These are phyloP conservation scores for Paraplagusia blochii DNA, from an alignment of 2,113 vertebrate species.

Conservation along the genomic window DNA sequence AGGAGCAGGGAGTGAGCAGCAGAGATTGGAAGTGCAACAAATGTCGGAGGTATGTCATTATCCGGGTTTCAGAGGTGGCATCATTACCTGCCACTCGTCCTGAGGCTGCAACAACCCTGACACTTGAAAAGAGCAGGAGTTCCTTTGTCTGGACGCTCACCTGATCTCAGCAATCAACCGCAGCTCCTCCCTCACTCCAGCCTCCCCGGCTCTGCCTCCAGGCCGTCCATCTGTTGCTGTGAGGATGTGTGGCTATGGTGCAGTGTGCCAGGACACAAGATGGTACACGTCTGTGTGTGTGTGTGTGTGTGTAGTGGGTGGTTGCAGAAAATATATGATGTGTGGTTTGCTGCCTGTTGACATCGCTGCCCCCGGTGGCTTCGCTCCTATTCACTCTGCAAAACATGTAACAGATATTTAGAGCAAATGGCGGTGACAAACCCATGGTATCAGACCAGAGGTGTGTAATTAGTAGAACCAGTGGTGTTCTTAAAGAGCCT, in stretches of 20 bases:
- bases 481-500: constrained; percentile 28
- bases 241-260: constrained; percentile 37
- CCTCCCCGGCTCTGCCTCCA: constrained; percentile 61
- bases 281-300: constrained; percentile 15
- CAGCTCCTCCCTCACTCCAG: constrained; percentile 35
- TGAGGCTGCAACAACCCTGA: constrained; percentile 43
- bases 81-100: constrained; percentile 69
- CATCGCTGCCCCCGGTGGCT: constrained; percentile 32
- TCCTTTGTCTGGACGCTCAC: constrained; percentile 66
- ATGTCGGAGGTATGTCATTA: constrained; percentile 65
- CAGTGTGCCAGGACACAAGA: constrained; percentile 36
- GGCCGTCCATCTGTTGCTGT: constrained; percentile 72
- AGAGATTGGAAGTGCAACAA: constrained; percentile 74
- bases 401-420: constrained; percentile 39
- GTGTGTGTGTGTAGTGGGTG: constrained; percentile 29
- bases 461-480: constrained; percentile 53
- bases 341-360: constrained; percentile 37
- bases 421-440: constrained; percentile 31
- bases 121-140: constrained; percentile 70
- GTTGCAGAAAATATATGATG: constrained; percentile 47
- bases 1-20: constrained; percentile 55
- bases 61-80: constrained; percentile 61
- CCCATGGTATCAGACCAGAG: constrained; percentile 12
- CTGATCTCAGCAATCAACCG: constrained; percentile 69
- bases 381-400: constrained; percentile 20